Conservation (phyloP, 2,797 vertebrate species). For the Enteromius unitaeniatus region DNA sequence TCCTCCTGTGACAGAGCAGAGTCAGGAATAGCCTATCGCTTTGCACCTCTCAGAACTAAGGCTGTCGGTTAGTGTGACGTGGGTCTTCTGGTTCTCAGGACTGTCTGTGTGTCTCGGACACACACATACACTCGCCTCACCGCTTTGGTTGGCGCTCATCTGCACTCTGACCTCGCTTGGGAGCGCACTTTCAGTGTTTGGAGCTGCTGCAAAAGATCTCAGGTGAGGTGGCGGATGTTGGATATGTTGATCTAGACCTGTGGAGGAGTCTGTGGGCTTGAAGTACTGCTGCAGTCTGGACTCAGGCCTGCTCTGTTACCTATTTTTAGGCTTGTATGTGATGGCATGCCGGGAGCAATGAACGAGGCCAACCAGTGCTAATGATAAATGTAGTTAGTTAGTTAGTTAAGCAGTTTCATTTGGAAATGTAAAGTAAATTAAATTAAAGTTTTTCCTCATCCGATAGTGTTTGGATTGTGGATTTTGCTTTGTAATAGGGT, state of each 20-base stretch:
- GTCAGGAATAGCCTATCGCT: constrained; percentile 75
- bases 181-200: constrained; percentile 1
- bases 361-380: constrained; percentile 32
- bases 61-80: constrained; percentile 51
- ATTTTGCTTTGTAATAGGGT: neutral
- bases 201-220: constrained; percentile 29
- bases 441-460: constrained; percentile 30
- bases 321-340: constrained; percentile 75
- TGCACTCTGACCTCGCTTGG: constrained; percentile 18
- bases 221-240: constrained; percentile 35
- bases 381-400: neutral
- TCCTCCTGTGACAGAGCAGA: constrained; percentile 64
- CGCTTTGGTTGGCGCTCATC: neutral
- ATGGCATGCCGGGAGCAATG: constrained; percentile 27
- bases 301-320: constrained; percentile 49
- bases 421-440: constrained; percentile 50
- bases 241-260: constrained; percentile 15
- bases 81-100: constrained; percentile 47
- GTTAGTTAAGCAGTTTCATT: constrained; percentile 4
- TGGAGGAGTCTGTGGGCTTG: constrained; percentile 18
- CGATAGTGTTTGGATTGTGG: neutral
- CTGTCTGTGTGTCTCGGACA: constrained; percentile 54
- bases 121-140: constrained; percentile 36
- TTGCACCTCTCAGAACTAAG: constrained; percentile 38
- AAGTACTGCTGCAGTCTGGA: constrained; percentile 46